These are phyloP conservation scores for Buphagus erythrorhynchus DNA, from an alignment of 2,797 vertebrate genomes.

Conservation along the genomic window DNA sequence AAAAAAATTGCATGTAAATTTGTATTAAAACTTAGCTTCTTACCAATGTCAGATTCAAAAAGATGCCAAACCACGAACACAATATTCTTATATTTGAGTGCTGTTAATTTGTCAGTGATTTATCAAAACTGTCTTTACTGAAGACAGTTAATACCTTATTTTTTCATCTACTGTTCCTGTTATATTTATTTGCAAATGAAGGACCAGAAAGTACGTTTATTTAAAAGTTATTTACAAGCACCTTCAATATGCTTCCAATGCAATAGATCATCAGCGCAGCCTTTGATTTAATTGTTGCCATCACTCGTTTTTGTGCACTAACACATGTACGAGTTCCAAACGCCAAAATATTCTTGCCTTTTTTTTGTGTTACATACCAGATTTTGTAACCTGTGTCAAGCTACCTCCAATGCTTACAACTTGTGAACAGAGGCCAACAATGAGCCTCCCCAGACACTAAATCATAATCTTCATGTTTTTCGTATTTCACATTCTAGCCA, in stretches of 20 bases:
- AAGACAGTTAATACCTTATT: neutral
- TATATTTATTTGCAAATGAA: neutral
- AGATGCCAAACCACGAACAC: neutral
- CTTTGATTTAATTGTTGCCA: conserved; percentile 39
- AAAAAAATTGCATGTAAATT: neutral
- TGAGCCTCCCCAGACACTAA: conserved; percentile 85
- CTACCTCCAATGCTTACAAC: conserved; percentile 65
- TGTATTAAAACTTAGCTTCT: neutral
- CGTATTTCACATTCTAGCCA: conserved; percentile 90
- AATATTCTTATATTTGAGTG: neutral
- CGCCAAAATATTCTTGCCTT: neutral
- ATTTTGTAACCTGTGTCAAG: conserved; percentile 66
- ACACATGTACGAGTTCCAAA: conserved; percentile 16
- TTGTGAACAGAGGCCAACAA: conserved; percentile 68
- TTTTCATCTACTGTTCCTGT: neutral
- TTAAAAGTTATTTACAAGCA: conserved; percentile 29
- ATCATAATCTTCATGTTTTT: conserved; percentile 89
- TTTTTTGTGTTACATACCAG: conserved; percentile 28
- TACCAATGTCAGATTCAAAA: neutral
- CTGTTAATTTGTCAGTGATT: neutral
- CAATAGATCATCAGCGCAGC: neutral
- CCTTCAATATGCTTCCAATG: neutral
- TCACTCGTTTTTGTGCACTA: conserved; percentile 19
- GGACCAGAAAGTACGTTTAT: neutral
- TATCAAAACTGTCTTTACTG: neutral